Conservation (phyloP, 2,113 vertebrate genomes). For the Brachionichthys hirsutus region DNA sequence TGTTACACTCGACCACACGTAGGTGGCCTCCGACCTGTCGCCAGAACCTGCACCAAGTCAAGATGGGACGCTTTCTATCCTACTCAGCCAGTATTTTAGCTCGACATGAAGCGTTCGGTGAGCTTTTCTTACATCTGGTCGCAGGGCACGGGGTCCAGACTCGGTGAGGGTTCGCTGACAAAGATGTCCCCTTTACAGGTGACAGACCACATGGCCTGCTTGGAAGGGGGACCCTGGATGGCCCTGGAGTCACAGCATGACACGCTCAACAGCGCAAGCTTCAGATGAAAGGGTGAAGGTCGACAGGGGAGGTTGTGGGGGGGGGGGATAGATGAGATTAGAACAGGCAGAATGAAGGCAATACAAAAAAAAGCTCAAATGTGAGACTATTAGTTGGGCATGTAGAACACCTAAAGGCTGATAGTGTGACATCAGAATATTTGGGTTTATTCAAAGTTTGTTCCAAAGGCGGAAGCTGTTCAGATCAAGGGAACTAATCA, state of each 20-base stretch:
- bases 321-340: not conserved
- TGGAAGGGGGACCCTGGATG: constrained; percentile 87
- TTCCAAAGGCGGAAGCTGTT: no score
- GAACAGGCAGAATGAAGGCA: not conserved
- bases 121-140: constrained; percentile 87
- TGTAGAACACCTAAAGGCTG: not conserved
- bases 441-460: no score
- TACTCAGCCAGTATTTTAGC: not conserved
- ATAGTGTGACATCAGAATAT: no score
- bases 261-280: constrained; percentile 89
- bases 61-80: not conserved
- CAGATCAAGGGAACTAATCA: no score
- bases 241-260: constrained; percentile 90
- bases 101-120: no score
- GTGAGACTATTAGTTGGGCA: not conserved
- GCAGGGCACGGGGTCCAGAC: constrained; percentile 84
- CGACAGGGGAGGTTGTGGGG: not conserved
- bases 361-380: not conserved
- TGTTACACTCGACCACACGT: constrained; percentile 84
- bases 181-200: constrained; percentile 98
- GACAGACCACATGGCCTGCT: constrained; percentile 92
- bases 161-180: constrained; percentile 87
- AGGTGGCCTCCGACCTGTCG: constrained; percentile 93
- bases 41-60: constrained; percentile 86
- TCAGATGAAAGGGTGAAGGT: constrained; percentile 10